A percentile compares a stretch with the other conserved stretches of the same genome.
Conservation (phyloP, 2,888 invertebrate genomes). For the Bruchidius siliquastri region DNA sequence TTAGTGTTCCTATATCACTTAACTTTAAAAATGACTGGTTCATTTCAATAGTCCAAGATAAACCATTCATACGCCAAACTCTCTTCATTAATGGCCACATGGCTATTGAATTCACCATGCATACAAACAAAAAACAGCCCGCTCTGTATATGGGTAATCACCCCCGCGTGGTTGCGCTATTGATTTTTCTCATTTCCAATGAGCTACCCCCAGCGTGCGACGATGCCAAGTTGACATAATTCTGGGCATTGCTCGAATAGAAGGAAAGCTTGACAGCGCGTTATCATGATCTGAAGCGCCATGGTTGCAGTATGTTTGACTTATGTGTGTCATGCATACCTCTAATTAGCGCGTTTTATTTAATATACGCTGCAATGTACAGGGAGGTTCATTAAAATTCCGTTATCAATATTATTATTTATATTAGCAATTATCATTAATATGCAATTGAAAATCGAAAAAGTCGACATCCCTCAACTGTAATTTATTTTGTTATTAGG, state of each 20-base stretch:
- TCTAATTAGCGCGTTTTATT: background rate
- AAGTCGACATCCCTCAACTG: too few species aligned
- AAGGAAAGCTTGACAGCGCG: background rate
- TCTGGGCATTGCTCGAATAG: background rate
- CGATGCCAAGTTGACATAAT: background rate
- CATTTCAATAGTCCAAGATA: background rate
- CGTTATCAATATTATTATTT: background rate
- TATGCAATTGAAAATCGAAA: too few species aligned
- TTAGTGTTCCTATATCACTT: too few species aligned
- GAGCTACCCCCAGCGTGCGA: background rate
- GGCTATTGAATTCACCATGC: background rate
- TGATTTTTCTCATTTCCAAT: background rate
- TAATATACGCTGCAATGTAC: background rate
- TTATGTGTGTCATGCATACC: background rate
- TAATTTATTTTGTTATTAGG: too few species aligned
- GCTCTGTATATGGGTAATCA: background rate
- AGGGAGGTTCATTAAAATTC: background rate
- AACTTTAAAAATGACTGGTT: background rate
- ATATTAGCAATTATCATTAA: too few species aligned
- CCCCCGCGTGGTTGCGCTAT: background rate
- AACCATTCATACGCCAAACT: background rate
- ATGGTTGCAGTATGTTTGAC: background rate
- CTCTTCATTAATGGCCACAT: background rate
- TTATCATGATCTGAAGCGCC: background rate
- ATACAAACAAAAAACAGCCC: background rate